Percentiles rank a stretch among this genome's conserved stretches.
Evolutionary conservation across 2,888 invertebrate genomes (phyloP).

Genomic region (Hyppa rectilinea): DNA sequence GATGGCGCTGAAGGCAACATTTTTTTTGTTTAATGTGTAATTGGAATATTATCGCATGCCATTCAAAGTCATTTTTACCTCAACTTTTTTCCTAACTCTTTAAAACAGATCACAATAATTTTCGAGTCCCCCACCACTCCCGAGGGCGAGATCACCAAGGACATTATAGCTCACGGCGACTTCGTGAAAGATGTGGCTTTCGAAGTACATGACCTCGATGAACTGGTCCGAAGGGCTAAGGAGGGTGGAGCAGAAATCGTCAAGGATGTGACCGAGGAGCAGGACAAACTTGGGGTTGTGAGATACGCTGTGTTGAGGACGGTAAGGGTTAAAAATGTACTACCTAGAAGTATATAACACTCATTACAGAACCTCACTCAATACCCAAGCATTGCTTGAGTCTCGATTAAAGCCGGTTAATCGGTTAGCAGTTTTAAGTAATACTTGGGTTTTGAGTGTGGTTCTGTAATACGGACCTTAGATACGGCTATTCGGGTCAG

Average conservation of each 20-base stretch:
- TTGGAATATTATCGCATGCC: too few species aligned
- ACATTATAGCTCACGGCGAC: conserved; percentile 97
- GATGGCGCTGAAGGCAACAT: too few species aligned
- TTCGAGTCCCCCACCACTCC: conserved; percentile 96
- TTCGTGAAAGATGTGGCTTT: conserved; percentile 99
- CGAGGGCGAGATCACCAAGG: conserved; percentile 92
- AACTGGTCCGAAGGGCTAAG: conserved; percentile 95
- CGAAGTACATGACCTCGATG: conserved; percentile 96
- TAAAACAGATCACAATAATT: conserved; percentile 95
- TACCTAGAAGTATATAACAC: background rate
- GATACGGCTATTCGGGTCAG: too few species aligned
- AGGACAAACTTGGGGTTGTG: conserved; percentile 95
- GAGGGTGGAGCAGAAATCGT: conserved; percentile 96
- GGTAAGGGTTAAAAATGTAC: conserved; percentile 88
- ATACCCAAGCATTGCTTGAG: too few species aligned
- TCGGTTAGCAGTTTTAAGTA: too few species aligned
- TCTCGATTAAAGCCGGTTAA: too few species aligned
- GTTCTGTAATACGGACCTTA: too few species aligned
- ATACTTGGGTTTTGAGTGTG: too few species aligned
- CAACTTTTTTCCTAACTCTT: background rate
- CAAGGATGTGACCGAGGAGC: conserved; percentile 96
- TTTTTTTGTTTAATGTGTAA: too few species aligned
- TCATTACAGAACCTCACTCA: too few species aligned
- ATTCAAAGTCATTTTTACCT: background rate
- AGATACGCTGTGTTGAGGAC: conserved; percentile 97